Evolutionary conservation across 1,140 invertebrate genomes (phyloP), one percentile per base, ranked within the genome.

Genomic region (Drosophila sucinea): DNA sequence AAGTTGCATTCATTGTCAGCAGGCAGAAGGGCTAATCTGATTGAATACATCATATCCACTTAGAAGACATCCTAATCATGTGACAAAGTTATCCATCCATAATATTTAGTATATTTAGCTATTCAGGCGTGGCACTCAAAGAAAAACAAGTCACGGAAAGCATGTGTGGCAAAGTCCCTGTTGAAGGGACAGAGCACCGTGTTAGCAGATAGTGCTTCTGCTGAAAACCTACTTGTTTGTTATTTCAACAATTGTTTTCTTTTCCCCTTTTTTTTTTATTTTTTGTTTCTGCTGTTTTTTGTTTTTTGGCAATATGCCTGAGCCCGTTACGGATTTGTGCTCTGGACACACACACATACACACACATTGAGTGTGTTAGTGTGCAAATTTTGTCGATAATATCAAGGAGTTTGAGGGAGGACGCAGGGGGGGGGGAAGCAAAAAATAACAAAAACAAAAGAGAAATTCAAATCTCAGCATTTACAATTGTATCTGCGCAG

Each of bases 401-500:
- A 79, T 68, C 58, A 70, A 54, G 29, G 38, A 67, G 66, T 38
- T 33, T 35, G 7, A 17, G 30, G 1, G 10, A 8, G 30, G 2
- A 2, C n/a, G 8, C 30, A 25, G n/a, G n/a, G 0, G 41, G 17
- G 6, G 7, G 23, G 44, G 23, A 3, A 25, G 23, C 23, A 25
- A 51, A 51, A 27, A 51, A 51, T 51, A 51, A 51, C 44, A 51
- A 51, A 70, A 30, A 51, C 51, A 63, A 40, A 63, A 73, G 58
- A 70, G 61, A 77, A 77, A 82, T 73, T 69, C 63, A 87, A 83
- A 83, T 87, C 83, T 82, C 67, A 63, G 76, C 60, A 77, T 72
- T 79, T 83, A 77, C 72, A 83, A 69, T 77, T 87, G 67, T 71
- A 83, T 79, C 67, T 77, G 73, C 54, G 70, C 69, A 67, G 73